These are phyloP conservation scores for Fragum whitleyi DNA, from an alignment of 2,888 invertebrate species.

Conservation along the genomic window DNA sequence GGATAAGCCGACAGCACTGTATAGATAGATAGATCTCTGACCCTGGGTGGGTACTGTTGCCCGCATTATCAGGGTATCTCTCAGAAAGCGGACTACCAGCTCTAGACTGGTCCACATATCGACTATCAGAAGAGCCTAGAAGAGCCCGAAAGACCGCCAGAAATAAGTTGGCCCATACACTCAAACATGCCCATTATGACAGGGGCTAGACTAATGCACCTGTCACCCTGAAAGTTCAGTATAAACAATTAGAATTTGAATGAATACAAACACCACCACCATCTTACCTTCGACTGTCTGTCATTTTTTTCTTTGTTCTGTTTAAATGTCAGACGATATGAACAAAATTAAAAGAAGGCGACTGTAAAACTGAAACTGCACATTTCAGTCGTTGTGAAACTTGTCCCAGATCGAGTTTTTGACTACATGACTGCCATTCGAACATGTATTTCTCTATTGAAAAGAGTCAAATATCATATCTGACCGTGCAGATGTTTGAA, in stretches of 20 bases:
- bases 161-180: too few relatives aligned
- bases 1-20: too few relatives aligned
- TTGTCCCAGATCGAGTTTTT: conserved; percentile 53
- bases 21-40: too few relatives aligned
- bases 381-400: conserved; percentile 47
- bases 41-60: too few relatives aligned
- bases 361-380: conserved; percentile 29
- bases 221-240: conserved; percentile 15
- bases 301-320: conserved; percentile 23
- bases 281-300: conserved; percentile 44
- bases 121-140: too few relatives aligned
- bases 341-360: neutral
- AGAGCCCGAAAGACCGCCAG: too few relatives aligned
- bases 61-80: too few relatives aligned
- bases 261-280: neutral
- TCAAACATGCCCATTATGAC: too few relatives aligned
- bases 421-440: conserved; percentile 52
- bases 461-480: neutral
- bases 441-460: neutral
- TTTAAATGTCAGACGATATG: neutral
- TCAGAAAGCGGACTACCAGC: too few relatives aligned
- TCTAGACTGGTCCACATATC: too few relatives aligned
- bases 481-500: neutral
- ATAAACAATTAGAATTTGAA: neutral
- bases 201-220: too few relatives aligned